Evolutionary conservation across 2,888 invertebrate species (phyloP).

Genomic region (Drosophila engyochracea): DNA sequence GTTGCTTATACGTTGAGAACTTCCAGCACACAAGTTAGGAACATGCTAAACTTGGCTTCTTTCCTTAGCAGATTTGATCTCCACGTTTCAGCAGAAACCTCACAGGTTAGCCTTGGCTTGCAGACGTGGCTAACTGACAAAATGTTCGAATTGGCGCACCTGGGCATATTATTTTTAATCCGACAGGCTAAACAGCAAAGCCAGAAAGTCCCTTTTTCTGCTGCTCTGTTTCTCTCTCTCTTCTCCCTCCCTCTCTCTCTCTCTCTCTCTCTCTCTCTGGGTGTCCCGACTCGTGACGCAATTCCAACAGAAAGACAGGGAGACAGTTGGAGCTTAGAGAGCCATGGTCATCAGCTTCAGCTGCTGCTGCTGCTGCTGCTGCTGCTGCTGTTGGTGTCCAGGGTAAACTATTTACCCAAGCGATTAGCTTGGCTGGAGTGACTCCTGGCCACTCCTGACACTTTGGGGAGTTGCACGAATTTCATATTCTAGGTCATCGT

Average conservation of each 20-base stretch:
- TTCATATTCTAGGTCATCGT: slow-evolving; percentile 73
- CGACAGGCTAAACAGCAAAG: slow-evolving; percentile 68
- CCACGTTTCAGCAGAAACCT: neutral
- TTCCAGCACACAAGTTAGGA: neutral
- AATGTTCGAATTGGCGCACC: slow-evolving; percentile 27
- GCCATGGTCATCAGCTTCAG: slow-evolving; percentile 9
- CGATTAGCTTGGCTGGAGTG: slow-evolving; percentile 70
- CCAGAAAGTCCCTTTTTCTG: slow-evolving; percentile 55
- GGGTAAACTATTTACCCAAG: slow-evolving; percentile 70
- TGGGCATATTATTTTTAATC: slow-evolving; percentile 71
- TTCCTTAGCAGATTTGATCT: neutral
- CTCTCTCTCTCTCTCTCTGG: slow-evolving; percentile 3
- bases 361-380: neutral
- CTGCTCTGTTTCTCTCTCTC: slow-evolving; percentile 9
- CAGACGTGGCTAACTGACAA: slow-evolving; percentile 11
- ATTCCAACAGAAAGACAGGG: slow-evolving; percentile 5
- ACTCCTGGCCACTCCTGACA: slow-evolving; percentile 46
- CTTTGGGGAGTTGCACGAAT: slow-evolving; percentile 37
- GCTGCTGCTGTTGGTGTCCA: slow-evolving; percentile 15
- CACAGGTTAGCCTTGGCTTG: neutral
- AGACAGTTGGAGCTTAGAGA: slow-evolving; percentile 32
- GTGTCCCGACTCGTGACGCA: slow-evolving; percentile 32
- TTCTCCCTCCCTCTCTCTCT: slow-evolving; percentile 14
- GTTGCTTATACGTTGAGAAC: neutral
- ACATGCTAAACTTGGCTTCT: neutral